Percentiles rank a stretch among this genome's conserved stretches.
Evolutionary conservation across 2,888 invertebrate species (phyloP).

Genomic region (Theodoxus fluviatilis): DNA sequence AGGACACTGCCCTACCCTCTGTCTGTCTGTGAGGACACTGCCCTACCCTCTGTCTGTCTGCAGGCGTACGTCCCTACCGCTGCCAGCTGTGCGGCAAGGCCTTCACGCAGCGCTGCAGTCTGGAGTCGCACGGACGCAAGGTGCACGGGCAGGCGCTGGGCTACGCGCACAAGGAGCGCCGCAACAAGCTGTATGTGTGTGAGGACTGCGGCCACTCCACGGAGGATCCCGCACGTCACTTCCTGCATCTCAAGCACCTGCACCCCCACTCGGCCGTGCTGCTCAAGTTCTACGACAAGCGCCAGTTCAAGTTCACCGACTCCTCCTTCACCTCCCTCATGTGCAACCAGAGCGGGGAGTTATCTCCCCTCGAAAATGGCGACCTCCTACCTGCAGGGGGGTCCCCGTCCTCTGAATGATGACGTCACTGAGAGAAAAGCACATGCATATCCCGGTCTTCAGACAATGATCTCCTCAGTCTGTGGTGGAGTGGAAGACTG

Average conservation of each 20-base stretch:
- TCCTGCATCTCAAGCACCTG: constrained; percentile 84
- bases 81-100: constrained; percentile 98
- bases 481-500: no score
- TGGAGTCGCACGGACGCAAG: constrained; percentile 97
- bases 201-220: constrained; percentile 99
- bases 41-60: no score
- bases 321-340: constrained; percentile 29
- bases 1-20: no score
- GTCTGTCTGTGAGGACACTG: no score
- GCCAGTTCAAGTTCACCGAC: constrained; percentile 76
- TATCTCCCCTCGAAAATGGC: no score
- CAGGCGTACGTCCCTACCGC: constrained; percentile 95
- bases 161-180: constrained; percentile 96
- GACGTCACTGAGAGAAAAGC: no score
- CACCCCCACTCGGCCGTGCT: constrained; percentile 80
- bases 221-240: constrained; percentile 93
- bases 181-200: constrained; percentile 98
- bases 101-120: constrained; percentile 97
- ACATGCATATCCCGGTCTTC: no score
- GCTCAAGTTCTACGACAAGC: constrained; percentile 95
- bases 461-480: no score
- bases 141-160: constrained; percentile 96
- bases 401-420: no score
- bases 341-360: no score
- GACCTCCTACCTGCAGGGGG: no score